Evolutionary conservation across 1,140 invertebrate species (phyloP).

Genomic region (Sinella curviseta): DNA sequence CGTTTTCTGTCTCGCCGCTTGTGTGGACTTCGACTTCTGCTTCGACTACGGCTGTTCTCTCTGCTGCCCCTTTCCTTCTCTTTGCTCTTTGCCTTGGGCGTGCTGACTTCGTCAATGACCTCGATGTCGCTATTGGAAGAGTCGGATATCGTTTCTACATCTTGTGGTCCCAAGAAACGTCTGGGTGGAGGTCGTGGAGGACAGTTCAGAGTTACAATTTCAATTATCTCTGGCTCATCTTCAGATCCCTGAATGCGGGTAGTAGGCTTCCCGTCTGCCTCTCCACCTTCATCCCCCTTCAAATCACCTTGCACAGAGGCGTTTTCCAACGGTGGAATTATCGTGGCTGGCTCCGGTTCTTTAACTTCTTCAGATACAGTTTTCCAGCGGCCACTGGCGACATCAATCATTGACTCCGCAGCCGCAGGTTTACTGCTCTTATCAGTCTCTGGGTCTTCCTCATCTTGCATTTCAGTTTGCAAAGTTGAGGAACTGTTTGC

Average conservation of each 20-base stretch:
- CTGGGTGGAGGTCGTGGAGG: not conserved
- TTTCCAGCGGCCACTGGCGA: not conserved
- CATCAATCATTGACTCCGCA: not conserved
- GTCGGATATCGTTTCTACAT: not conserved
- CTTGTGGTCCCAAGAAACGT: not conserved
- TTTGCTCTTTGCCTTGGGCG: not conserved
- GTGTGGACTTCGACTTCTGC: not conserved
- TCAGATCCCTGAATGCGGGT: not conserved
- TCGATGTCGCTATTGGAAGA: not conserved
- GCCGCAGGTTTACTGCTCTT: not conserved
- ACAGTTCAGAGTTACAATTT: not conserved
- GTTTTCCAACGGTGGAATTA: too few relatives aligned
- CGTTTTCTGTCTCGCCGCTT: not conserved
- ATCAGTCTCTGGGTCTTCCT: not conserved
- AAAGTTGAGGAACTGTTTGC: too few relatives aligned
- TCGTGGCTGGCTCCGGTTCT: not conserved
- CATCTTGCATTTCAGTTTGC: too few relatives aligned
- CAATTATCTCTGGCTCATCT: constrained; percentile 1
- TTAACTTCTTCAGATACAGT: not conserved
- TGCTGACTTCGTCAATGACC: not conserved
- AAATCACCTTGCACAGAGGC: too few relatives aligned
- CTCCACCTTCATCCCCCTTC: not conserved
- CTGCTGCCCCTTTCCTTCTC: not conserved
- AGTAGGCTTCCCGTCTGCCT: not conserved
- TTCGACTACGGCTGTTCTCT: not conserved